Conservation (phyloP, 2,888 invertebrate genomes). For the Carpatolechia fugitivella region DNA sequence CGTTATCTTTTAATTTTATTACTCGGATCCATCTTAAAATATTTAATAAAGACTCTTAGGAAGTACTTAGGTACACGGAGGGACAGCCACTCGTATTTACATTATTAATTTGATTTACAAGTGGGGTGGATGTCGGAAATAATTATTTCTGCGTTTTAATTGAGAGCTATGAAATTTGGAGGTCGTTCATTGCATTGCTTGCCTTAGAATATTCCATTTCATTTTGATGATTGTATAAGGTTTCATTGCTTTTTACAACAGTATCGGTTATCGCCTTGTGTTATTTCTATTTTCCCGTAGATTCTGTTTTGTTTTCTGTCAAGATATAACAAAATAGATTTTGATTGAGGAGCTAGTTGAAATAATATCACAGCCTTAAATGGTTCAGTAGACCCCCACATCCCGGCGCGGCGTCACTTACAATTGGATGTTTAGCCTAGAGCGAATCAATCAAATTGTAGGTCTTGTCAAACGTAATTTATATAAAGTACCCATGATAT, state of each 20-base stretch:
- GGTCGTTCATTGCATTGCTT: conserved; percentile 48
- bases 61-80: conserved; percentile 33
- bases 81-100: conserved; percentile 58
- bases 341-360: background rate
- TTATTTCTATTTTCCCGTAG: background rate
- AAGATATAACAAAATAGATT: background rate
- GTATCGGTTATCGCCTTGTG: background rate
- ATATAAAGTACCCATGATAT: conserved; percentile 19
- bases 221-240: conserved; percentile 5
- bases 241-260: background rate
- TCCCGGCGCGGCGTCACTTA: conserved; percentile 66
- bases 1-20: conserved; percentile 13
- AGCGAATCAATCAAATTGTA: conserved; percentile 65
- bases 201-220: background rate
- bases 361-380: conserved; percentile 40
- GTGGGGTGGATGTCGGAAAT: conserved; percentile 67
- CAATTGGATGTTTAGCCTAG: conserved; percentile 70
- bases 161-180: conserved; percentile 71
- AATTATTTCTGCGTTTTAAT: conserved; percentile 75
- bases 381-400: conserved; percentile 70
- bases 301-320: background rate
- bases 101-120: conserved; percentile 72
- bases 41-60: conserved; percentile 43
- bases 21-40: conserved; percentile 33
- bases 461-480: conserved; percentile 68